Percentiles rank a stretch among this genome's conserved stretches.
These are phyloP conservation scores for Eupithecia inturbata DNA, from an alignment of 2,888 invertebrate species.

Conservation along the genomic window DNA sequence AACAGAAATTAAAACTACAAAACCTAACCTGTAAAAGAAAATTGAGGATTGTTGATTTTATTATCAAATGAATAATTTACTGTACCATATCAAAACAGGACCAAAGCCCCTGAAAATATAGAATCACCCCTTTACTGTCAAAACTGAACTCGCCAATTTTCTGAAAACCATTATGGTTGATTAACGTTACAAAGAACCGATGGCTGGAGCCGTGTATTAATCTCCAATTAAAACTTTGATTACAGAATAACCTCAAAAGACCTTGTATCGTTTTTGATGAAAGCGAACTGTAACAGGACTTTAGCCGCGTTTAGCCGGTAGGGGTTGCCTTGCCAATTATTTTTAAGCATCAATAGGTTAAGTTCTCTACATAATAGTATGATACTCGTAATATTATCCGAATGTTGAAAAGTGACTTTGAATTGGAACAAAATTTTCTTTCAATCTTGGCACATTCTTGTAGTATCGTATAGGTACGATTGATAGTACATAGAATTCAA, in stretches of 20 bases:
- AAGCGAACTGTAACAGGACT: slow-evolving; percentile 5
- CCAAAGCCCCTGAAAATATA: neutral
- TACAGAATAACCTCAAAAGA: slow-evolving; percentile 57
- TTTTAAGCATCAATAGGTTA: neutral
- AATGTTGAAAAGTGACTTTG: neutral
- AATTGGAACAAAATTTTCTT: neutral
- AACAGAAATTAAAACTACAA: no score
- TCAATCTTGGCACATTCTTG: neutral
- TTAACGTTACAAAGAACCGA: slow-evolving; percentile 43
- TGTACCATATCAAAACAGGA: neutral
- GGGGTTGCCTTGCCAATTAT: slow-evolving; percentile 11
- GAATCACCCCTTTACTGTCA: neutral
- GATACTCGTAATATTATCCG: no score
- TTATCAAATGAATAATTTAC: neutral
- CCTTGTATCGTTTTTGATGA: slow-evolving; percentile 51
- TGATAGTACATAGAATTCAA: neutral
- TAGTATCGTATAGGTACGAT: neutral
- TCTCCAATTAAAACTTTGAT: slow-evolving; percentile 66
- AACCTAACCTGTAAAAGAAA: neutral
- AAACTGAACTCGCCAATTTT: neutral
- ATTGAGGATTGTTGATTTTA: neutral
- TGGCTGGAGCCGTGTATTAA: slow-evolving; percentile 56
- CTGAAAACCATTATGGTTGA: slow-evolving; percentile 36
- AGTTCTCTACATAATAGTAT: neutral
- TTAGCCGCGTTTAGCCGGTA: neutral